Conservation (phyloP, 2,888 invertebrate genomes). For the Torymus auratus region DNA sequence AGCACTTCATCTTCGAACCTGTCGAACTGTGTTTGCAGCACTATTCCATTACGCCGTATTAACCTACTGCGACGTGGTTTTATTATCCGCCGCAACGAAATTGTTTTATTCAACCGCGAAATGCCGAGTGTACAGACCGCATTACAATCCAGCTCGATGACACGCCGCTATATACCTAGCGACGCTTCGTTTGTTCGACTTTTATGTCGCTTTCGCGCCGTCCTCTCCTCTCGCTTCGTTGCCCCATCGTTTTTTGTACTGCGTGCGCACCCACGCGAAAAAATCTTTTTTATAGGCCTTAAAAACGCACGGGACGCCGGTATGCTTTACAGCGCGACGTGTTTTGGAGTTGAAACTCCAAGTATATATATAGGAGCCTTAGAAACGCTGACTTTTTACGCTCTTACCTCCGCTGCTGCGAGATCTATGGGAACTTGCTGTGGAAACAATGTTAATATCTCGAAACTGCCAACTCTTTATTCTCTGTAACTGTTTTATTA, state of each 20-base stretch:
- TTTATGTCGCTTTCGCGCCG: neutral
- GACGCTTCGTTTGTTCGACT: neutral
- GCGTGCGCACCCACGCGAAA: too few relatives aligned
- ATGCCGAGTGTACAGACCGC: neutral
- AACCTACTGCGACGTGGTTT: slow-evolving; percentile 18
- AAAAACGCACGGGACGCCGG: too few relatives aligned
- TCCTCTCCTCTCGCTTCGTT: neutral
- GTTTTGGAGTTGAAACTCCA: too few relatives aligned
- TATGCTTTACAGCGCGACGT: too few relatives aligned
- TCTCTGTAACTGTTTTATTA: neutral
- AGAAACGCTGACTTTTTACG: too few relatives aligned
- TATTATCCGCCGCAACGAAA: slow-evolving; percentile 19
- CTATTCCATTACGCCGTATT: slow-evolving; percentile 48
- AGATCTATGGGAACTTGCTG: slow-evolving; percentile 5
- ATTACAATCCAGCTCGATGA: neutral
- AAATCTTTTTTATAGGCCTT: too few relatives aligned
- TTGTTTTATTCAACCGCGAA: slow-evolving; percentile 26
- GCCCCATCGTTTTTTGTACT: too few relatives aligned
- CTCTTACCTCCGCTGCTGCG: neutral
- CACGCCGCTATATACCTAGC: neutral
- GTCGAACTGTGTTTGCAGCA: slow-evolving; percentile 56
- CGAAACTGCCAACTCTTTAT: slow-evolving; percentile 1
- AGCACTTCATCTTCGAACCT: slow-evolving; percentile 57
- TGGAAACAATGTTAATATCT: neutral
- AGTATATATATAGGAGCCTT: too few relatives aligned